Base-by-base conservation (phyloP, 2,113 vertebrate genomes). In the Lutjanus erythropterus region DNA sequence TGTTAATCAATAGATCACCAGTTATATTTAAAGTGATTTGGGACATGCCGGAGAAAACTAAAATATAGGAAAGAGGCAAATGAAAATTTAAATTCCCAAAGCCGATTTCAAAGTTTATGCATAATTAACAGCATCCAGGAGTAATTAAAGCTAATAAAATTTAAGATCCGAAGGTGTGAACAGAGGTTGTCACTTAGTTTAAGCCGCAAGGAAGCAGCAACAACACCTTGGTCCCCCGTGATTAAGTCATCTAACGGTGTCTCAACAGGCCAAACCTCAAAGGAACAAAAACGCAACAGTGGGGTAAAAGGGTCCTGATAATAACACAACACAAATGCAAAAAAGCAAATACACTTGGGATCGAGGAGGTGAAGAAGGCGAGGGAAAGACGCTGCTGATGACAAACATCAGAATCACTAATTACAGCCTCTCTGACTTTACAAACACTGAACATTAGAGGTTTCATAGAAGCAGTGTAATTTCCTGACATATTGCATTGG, bases 181-280 rank as follows among this genome's bases (percentile, higher is more conserved):
- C 23, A 18, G 47, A 62, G 33, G 50, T 62, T 42, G 37, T 42
- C 62, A 47, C 9, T 58, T 52, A 27, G 49, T 42, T n/a, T 75
- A 73, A 49, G 62, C 68, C 64, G 72, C 33, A 0, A 79, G 79
- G 71, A 78, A 58, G 67, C 83, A 66, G 61, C 83, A 93, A 90
- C 79, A 93, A 91, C 92, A 93, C 83, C 80, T 88, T 10, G 46
- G 58, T 90, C 91, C 81, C 88, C 46, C 46, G 27, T 73, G 86
- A 84, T 35, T 77, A 21, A 49, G 60, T 62, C 78, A 69, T 65
- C 55, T 52, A 33, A 53, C 47, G 29, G 52, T 27, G 33, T 84
- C 86, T 83, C 81, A 10, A 71, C 37, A 71, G 87, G 37, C 41
- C 58, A 11, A 52, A 60, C 67, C 82, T 83, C 77, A 5, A 18